phyloP scores from a whole-genome alignment of 2,888 invertebrate species.

The Neria commutata region DNA sequence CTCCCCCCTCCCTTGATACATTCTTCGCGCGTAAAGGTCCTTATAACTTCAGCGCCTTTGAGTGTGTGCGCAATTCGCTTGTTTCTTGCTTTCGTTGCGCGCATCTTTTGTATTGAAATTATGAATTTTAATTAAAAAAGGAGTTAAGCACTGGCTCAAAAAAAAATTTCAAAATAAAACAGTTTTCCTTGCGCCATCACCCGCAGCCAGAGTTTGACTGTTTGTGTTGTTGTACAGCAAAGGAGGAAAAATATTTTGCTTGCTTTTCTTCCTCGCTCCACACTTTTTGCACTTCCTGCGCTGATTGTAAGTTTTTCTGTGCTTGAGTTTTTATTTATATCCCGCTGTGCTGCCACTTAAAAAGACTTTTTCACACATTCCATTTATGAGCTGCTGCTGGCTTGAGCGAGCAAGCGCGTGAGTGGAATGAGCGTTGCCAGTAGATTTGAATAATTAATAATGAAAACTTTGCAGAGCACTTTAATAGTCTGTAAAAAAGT shows the following conservation, averaged over 20 bases:
- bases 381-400: neutral
- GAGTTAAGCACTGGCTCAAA: neutral
- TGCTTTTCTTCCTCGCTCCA: no score
- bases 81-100: neutral
- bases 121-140: slow-evolving; percentile 45
- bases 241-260: no score
- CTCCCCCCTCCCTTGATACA: neutral
- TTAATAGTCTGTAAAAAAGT: no score
- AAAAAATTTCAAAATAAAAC: slow-evolving; percentile 5
- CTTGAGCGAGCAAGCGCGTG: no score
- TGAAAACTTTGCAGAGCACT: no score
- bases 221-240: no score
- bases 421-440: no score
- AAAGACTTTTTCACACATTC: neutral
- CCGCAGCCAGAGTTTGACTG: no score
- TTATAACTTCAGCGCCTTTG: neutral
- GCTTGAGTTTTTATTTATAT: no score
- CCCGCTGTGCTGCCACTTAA: neutral
- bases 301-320: no score
- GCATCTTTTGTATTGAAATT: slow-evolving; percentile 30
- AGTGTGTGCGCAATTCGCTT: slow-evolving; percentile 2
- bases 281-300: no score
- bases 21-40: neutral
- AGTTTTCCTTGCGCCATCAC: neutral
- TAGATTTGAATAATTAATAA: no score